Base-by-base conservation (phyloP, 2,888 invertebrate genomes). In the Pardosa pseudoannulata region DNA sequence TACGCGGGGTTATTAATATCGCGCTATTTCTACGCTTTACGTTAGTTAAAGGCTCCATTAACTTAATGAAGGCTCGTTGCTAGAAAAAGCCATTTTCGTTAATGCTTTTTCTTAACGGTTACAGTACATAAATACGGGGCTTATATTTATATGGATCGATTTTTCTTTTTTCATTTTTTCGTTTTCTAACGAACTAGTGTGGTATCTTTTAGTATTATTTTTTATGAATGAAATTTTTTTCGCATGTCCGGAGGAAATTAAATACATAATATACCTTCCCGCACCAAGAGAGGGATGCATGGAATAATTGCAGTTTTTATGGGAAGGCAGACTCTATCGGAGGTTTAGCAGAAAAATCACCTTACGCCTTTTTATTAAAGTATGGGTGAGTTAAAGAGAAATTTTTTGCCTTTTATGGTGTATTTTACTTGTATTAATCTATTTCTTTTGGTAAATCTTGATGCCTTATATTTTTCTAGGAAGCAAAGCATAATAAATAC, bases 1-100 rank as follows among this genome's bases (percentile, higher is more conserved):
- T 56, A 56, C 23, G 23, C 23, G 5, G 3, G 3, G 56, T 56
- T 56, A 56, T 56, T 56, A 23, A 56, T 56, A 56, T 56, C 19
- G 56, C 5, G 23, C 56, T 23, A 23, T 56, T 56, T 56, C 11
- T n/a, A 16, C 5, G 3, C 23, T n/a, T n/a, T n/a, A 23, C 56
- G 56, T 56, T 56, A 19, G 56, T 56, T 56, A 56, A 56, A 56
- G 23, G 5, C 56, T 56, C 56, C 56, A 56, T 56, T 56, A 56
- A 56, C 23, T 19, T 56, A 56, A 56, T 56, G 56, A 56, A 56
- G 16, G 23, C 56, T 11, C 23, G 11, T 11, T 23, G 19, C 23
- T 23, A 56, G 56, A 56, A 56, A 46, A 56, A 56, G 56, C 56
- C 56, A 56, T 56, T 56, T 56, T 56, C 56, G 56, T 56, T 56